A percentile compares a stretch with the other conserved stretches of the same genome.
phyloP scores from a whole-genome alignment of 2,797 vertebrate genomes.

The Rhinophrynus dorsalis region DNA sequence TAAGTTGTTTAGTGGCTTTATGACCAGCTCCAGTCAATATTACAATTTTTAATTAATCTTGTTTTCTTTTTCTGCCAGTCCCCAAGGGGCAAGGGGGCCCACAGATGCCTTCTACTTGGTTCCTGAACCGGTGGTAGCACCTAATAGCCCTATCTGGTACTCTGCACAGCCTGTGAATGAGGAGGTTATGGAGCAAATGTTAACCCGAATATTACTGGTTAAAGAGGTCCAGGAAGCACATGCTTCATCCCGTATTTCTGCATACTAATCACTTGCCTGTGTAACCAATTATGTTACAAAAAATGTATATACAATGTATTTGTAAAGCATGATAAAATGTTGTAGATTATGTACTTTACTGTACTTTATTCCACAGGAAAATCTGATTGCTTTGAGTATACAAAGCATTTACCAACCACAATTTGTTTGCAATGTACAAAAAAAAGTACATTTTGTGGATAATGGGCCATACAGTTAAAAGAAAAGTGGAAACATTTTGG shows the following conservation, averaged over 20 bases:
- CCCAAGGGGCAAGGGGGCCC: conserved; percentile 51
- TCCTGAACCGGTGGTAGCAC: conserved; percentile 53
- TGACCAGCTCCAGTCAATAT: too few species aligned
- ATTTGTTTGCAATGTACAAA: conserved; percentile 39
- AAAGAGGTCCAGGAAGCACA: conserved; percentile 53
- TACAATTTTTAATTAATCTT: too few species aligned
- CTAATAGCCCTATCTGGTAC: conserved; percentile 56
- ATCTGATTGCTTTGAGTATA: conserved; percentile 29
- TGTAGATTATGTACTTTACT: conserved; percentile 23
- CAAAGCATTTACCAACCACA: conserved; percentile 33
- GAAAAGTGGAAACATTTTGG: too few species aligned
- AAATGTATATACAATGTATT: conserved; percentile 26
- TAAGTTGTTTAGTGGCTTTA: too few species aligned
- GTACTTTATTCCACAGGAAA: conserved; percentile 38
- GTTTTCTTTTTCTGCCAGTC: conserved; percentile 29
- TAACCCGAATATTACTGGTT: conserved; percentile 54
- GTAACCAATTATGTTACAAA: conserved; percentile 7
- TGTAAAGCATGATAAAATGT: conserved; percentile 44
- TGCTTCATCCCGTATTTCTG: conserved; percentile 32
- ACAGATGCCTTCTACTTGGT: conserved; percentile 54
- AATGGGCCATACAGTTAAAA: too few species aligned
- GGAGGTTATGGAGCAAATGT: conserved; percentile 55
- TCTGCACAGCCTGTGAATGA: conserved; percentile 52
- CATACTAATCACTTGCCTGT: conserved; percentile 37
- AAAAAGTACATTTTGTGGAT: conserved; percentile 28